Conservation (phyloP, 2,888 invertebrate species). For the Xestobium rufovillosum region DNA sequence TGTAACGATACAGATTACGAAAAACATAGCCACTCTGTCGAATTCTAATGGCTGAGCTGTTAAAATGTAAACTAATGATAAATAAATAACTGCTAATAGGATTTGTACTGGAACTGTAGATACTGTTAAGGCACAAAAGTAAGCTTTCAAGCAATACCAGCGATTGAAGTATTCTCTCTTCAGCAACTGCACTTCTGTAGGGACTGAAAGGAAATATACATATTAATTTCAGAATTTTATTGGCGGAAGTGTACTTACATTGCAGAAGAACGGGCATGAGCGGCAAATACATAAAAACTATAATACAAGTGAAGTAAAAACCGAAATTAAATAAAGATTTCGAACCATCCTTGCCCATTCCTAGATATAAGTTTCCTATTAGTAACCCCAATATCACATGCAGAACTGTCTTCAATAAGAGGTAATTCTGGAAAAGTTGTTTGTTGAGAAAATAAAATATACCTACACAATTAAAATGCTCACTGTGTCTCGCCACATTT, state of each 20-base stretch:
- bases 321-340: conserved; percentile 80
- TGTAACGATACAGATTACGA: conserved; percentile 60
- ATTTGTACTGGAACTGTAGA: conserved; percentile 67
- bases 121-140: conserved; percentile 67
- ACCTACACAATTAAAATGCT: conserved; percentile 19
- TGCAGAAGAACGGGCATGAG: conserved; percentile 74
- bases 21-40: conserved; percentile 59
- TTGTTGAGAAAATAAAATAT: too few species aligned
- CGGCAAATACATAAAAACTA: conserved; percentile 72
- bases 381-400: conserved; percentile 62
- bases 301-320: conserved; percentile 71
- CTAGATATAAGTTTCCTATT: conserved; percentile 61
- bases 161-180: conserved; percentile 80
- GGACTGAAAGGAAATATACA: conserved; percentile 61
- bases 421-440: conserved; percentile 58
- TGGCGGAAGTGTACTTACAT: conserved; percentile 54
- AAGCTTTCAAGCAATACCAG: conserved; percentile 75
- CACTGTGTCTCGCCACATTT: conserved; percentile 69
- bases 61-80: conserved; percentile 63
- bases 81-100: conserved; percentile 57
- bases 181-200: conserved; percentile 65
- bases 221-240: too few species aligned
- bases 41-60: conserved; percentile 71
- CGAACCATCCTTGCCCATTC: conserved; percentile 72
- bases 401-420: conserved; percentile 60